A percentile compares a stretch with the other conserved stretches of the same genome.
Conservation (phyloP, 2,888 invertebrate genomes). For the Troglohyphantes excavatus region DNA sequence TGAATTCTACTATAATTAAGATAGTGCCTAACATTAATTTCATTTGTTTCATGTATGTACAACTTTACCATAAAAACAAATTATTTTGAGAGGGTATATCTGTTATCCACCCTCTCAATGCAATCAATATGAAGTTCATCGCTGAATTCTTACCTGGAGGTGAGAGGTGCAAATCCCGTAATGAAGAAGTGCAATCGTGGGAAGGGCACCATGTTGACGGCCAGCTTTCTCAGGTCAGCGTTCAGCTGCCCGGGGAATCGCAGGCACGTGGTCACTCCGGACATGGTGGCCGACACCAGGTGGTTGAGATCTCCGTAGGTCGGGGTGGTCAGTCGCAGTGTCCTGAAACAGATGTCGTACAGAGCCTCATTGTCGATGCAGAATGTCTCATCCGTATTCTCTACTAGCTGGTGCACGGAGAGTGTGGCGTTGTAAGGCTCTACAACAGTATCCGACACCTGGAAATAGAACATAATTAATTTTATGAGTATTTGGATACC, state of each 20-base stretch:
- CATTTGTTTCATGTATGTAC: too few relatives aligned
- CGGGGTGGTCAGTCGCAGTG: conserved; percentile 84
- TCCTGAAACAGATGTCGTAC: conserved; percentile 89
- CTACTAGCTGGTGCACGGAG: conserved; percentile 92
- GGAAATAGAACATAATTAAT: too few relatives aligned
- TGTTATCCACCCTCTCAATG: too few relatives aligned
- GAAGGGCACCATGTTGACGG: conserved; percentile 99
- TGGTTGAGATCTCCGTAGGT: conserved; percentile 85
- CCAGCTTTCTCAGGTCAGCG: conserved; percentile 94
- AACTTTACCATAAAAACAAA: too few relatives aligned
- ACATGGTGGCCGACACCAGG: conserved; percentile 87
- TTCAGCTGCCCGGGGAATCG: conserved; percentile 97
- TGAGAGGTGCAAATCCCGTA: conserved; percentile 80
- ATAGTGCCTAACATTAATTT: too few relatives aligned
- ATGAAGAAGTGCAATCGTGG: conserved; percentile 86
- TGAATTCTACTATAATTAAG: too few relatives aligned
- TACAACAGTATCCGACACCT: conserved; percentile 88
- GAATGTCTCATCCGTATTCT: conserved; percentile 94
- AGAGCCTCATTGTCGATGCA: conserved; percentile 90
- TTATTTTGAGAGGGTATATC: too few relatives aligned
- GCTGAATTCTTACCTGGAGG: conserved; percentile 74
- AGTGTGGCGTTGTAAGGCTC: conserved; percentile 89
- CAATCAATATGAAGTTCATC: too few relatives aligned
- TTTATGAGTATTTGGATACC: too few relatives aligned
- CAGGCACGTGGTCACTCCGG: conserved; percentile 94